phyloP scores from a whole-genome alignment of 2,797 vertebrate genomes.

The Pterois miles region DNA sequence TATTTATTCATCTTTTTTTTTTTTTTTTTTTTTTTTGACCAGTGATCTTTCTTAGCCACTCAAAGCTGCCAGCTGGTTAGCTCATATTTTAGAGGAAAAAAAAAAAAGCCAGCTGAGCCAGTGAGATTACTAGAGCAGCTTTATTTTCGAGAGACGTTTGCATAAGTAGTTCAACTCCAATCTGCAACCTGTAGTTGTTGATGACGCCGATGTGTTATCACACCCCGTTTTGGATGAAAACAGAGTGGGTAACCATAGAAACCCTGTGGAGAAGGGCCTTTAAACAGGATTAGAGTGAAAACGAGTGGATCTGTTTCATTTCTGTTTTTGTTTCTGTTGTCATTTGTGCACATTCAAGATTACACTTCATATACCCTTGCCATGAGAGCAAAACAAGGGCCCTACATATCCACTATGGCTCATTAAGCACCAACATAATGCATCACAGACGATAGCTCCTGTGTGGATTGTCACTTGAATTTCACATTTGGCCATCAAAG shows the following conservation, averaged over 20 bases:
- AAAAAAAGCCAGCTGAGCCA: neutral
- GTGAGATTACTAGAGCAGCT: conserved; percentile 13
- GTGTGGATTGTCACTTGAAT: conserved; percentile 77
- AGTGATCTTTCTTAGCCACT: neutral
- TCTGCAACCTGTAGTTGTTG: conserved; percentile 61
- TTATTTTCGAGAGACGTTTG: conserved; percentile 30
- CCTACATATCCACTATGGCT: conserved; percentile 62
- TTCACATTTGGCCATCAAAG: conserved; percentile 74
- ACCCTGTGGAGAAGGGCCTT: conserved; percentile 66
- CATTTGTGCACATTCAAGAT: conserved; percentile 76
- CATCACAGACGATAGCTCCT: conserved; percentile 68
- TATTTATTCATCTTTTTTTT: conserved; percentile 3
- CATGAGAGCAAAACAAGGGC: conserved; percentile 67
- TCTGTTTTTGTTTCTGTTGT: conserved; percentile 64
- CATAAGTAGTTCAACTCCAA: conserved; percentile 16
- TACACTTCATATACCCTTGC: conserved; percentile 68
- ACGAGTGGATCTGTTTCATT: conserved; percentile 71
- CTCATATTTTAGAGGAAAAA: neutral
- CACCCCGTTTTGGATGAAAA: conserved; percentile 67
- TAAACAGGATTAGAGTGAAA: conserved; percentile 78
- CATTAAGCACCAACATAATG: conserved; percentile 73
- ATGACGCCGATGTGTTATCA: conserved; percentile 54
- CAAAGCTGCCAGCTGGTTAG: conserved; percentile 5
- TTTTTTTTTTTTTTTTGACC: neutral
- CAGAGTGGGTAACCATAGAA: conserved; percentile 80